Percentiles rank a stretch among this genome's conserved stretches.
Evolutionary conservation across 2,797 vertebrate species (phyloP).

Genomic region (Notoglanidium macrostoma): DNA sequence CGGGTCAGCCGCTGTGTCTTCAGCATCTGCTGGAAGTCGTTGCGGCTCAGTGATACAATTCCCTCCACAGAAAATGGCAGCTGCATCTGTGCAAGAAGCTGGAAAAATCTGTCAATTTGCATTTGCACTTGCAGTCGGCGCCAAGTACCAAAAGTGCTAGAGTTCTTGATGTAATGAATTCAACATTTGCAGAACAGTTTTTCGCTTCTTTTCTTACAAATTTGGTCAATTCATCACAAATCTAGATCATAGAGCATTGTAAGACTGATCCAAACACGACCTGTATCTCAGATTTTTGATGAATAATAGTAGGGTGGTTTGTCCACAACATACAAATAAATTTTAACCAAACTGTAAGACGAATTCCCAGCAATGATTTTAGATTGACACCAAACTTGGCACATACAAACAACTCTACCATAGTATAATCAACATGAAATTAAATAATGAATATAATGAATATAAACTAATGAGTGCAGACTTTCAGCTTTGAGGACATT

Average conservation of each 20-base stretch:
- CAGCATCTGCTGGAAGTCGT: constrained; percentile 93
- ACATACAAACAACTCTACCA: too few relatives aligned
- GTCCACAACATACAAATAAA: not conserved
- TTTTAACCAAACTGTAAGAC: not conserved
- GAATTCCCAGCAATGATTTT: not conserved
- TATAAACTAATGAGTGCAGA: not conserved
- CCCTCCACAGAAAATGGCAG: constrained; percentile 88
- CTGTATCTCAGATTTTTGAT: not conserved
- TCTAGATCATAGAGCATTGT: not conserved
- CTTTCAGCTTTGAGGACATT: not conserved
- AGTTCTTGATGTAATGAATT: not conserved
- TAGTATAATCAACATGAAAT: not conserved
- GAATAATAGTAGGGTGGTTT: not conserved
- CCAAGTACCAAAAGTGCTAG: not conserved
- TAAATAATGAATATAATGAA: not conserved
- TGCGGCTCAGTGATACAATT: constrained; percentile 87
- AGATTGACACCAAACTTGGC: too few relatives aligned
- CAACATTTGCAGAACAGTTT: not conserved
- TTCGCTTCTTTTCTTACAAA: not conserved
- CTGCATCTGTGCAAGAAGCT: constrained; percentile 77
- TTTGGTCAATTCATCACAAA: not conserved
- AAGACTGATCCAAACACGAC: not conserved
- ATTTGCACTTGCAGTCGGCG: not conserved
- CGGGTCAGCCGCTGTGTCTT: constrained; percentile 86
- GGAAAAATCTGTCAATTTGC: not conserved